Percentiles rank a stretch among this genome's conserved stretches.
phyloP scores from a whole-genome alignment of 2,888 invertebrate genomes.

The Cantharis rustica region DNA sequence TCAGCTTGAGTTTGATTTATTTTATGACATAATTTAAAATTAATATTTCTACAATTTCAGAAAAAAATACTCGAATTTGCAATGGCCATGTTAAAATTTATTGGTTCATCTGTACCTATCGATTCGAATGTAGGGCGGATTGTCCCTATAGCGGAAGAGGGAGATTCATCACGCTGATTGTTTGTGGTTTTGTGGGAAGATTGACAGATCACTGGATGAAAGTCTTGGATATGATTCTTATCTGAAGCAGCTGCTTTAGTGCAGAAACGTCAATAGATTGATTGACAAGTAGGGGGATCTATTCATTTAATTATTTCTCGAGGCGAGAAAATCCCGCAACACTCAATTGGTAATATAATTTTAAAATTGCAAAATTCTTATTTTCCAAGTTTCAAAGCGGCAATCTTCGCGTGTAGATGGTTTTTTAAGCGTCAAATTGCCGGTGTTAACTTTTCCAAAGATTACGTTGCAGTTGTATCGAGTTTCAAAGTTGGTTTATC shows the following conservation, averaged over 20 bases:
- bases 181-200: background rate
- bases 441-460: background rate
- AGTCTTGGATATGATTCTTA: background rate
- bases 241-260: background rate
- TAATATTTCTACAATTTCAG: too few relatives aligned
- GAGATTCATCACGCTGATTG: background rate
- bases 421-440: background rate
- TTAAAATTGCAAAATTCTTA: background rate
- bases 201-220: background rate
- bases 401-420: background rate
- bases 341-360: background rate
- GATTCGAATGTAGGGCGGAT: background rate
- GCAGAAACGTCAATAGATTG: background rate
- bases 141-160: background rate
- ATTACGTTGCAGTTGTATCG: background rate
- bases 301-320: too few relatives aligned
- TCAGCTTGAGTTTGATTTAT: too few relatives aligned
- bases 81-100: background rate
- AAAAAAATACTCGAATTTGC: background rate
- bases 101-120: background rate
- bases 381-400: background rate
- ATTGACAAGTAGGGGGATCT: background rate
- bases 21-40: background rate
- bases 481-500: slow-evolving; percentile 2
- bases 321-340: too few relatives aligned